Evolutionary conservation across 2,797 vertebrate genomes (phyloP).

Genomic region (Podarcis siculus): DNA sequence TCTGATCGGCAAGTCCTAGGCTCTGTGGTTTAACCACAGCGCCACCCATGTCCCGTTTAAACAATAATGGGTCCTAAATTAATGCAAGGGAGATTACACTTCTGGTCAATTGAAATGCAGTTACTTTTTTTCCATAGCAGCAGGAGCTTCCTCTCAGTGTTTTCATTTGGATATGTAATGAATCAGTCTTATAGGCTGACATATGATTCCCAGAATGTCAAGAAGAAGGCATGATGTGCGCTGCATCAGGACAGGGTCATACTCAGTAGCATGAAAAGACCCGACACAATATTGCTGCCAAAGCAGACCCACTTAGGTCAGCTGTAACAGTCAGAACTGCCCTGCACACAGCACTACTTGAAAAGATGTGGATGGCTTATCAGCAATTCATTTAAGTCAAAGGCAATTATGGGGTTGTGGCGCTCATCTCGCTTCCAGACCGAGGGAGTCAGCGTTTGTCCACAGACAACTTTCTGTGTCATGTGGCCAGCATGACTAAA

Average conservation of each 20-base stretch:
- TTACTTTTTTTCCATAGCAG: neutral
- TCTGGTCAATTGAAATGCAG: neutral
- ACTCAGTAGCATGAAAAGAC: neutral
- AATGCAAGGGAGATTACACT: neutral
- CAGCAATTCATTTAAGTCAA: neutral
- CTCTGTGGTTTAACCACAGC: no score
- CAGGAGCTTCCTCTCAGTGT: neutral
- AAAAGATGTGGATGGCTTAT: neutral
- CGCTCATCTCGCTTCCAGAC: no score
- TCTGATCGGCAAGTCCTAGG: no score
- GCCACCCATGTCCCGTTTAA: neutral
- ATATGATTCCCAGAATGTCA: neutral
- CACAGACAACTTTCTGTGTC: no score
- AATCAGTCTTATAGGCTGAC: neutral
- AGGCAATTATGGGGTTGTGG: no score
- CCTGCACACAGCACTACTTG: no score
- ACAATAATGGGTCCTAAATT: neutral
- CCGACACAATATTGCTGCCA: no score
- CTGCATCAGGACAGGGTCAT: neutral
- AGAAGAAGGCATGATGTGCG: neutral
- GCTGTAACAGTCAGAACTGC: neutral
- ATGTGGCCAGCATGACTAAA: no score
- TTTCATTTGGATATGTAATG: neutral
- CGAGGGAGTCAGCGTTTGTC: no score
- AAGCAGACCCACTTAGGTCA: no score